A percentile compares a stretch with the other conserved stretches of the same genome.
Conservation (phyloP, 2,888 invertebrate genomes). For the Cantharis lateralis region DNA sequence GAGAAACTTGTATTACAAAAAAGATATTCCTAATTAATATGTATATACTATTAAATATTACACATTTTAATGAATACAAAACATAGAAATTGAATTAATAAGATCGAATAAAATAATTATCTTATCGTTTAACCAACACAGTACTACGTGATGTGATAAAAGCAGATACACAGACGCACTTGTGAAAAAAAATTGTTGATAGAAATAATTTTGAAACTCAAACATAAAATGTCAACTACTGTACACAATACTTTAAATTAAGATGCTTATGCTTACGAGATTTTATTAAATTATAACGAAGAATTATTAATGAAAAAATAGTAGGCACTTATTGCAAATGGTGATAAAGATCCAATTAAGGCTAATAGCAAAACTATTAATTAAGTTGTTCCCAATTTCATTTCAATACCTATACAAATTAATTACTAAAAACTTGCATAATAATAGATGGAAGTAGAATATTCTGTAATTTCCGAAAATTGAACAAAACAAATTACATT, state of each 20-base stretch:
- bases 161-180: background rate
- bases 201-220: background rate
- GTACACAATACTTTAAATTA: background rate
- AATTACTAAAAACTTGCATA: background rate
- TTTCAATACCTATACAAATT: background rate
- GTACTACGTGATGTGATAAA: background rate
- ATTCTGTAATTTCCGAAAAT: background rate
- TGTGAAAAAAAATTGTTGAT: background rate
- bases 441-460: background rate
- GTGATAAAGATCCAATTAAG: background rate
- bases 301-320: background rate
- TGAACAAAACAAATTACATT: background rate
- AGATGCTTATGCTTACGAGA: background rate
- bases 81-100: background rate
- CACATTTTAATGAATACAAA: background rate
- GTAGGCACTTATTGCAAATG: background rate
- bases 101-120: background rate
- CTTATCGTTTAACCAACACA: background rate
- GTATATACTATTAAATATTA: background rate
- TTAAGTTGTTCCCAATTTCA: background rate
- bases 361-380: background rate
- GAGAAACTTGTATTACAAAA: background rate
- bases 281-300: background rate
- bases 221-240: background rate
- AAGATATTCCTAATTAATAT: background rate